Conservation (phyloP, 2,797 vertebrate genomes). For the Diplodus puntazzo region DNA sequence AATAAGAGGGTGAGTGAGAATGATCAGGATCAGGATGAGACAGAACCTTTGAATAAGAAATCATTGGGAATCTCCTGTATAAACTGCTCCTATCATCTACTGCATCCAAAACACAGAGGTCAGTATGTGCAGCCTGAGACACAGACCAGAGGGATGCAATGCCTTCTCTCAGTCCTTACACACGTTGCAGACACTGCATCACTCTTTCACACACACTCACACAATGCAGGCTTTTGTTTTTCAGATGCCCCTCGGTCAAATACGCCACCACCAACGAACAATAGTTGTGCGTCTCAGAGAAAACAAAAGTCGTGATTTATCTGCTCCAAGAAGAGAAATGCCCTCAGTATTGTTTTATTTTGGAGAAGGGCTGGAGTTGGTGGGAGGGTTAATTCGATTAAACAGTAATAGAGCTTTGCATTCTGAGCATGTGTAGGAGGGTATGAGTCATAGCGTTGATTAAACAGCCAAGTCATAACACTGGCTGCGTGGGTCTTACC, state of each 20-base stretch:
- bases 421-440: slow-evolving; percentile 35
- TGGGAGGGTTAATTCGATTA: slow-evolving; percentile 50
- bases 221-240: slow-evolving; percentile 52
- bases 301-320: slow-evolving; percentile 38
- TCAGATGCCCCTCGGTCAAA: slow-evolving; percentile 16
- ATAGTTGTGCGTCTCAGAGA: slow-evolving; percentile 3
- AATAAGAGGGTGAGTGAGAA: background rate
- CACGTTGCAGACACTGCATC: slow-evolving; percentile 35
- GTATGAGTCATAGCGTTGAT: slow-evolving; percentile 46
- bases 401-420: slow-evolving; percentile 25
- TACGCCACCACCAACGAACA: slow-evolving; percentile 34
- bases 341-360: slow-evolving; percentile 15
- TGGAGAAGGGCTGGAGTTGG: background rate
- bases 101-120: slow-evolving; percentile 29
- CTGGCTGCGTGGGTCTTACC: slow-evolving; percentile 83
- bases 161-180: slow-evolving; percentile 20
- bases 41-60: background rate
- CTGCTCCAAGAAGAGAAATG: slow-evolving; percentile 8
- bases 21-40: background rate
- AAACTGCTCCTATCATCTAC: slow-evolving; percentile 13
- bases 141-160: slow-evolving; percentile 30
- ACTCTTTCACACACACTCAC: slow-evolving; percentile 6
- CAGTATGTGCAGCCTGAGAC: slow-evolving; percentile 22
- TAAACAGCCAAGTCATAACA: slow-evolving; percentile 44
- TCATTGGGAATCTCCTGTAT: background rate